Evolutionary conservation across 2,797 vertebrate species (phyloP).

Genomic region (Molossus molossus): DNA sequence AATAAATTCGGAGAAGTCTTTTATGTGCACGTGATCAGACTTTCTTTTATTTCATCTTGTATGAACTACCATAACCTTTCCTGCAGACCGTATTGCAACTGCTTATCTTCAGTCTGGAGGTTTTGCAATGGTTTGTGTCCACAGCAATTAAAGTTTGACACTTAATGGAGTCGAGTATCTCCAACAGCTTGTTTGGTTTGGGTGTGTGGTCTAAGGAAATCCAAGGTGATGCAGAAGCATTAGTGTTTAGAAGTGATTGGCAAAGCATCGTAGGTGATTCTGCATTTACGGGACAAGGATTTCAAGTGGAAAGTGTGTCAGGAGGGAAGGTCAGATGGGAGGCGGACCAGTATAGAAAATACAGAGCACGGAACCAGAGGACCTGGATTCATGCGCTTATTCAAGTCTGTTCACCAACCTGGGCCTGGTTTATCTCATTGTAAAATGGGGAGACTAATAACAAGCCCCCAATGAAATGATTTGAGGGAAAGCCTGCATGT

Average conservation of each 20-base stretch:
- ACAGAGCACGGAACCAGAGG: neutral
- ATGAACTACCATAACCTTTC: constrained; percentile 74
- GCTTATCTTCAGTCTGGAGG: constrained; percentile 51
- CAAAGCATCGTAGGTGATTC: neutral
- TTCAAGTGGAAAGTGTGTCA: neutral
- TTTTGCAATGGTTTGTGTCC: constrained; percentile 18
- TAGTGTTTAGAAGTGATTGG: neutral
- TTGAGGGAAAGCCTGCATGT: neutral
- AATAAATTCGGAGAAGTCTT: constrained; percentile 19
- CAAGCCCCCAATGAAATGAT: neutral
- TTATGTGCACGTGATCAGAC: constrained; percentile 19
- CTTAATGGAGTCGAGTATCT: constrained; percentile 69
- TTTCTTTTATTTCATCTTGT: constrained; percentile 35
- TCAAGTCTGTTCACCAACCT: neutral
- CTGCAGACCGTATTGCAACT: constrained; percentile 13
- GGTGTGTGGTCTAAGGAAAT: constrained; percentile 47
- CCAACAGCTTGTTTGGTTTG: constrained; percentile 44
- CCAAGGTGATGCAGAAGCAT: constrained; percentile 7
- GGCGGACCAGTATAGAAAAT: neutral
- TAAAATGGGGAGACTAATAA: neutral
- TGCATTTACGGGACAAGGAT: neutral
- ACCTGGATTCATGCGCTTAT: neutral
- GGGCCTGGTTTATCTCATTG: neutral
- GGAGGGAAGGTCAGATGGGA: neutral
- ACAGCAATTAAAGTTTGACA: constrained; percentile 74